phyloP scores from a whole-genome alignment of 2,113 vertebrate genomes.

The Tragelaphus strepsiceros region DNA sequence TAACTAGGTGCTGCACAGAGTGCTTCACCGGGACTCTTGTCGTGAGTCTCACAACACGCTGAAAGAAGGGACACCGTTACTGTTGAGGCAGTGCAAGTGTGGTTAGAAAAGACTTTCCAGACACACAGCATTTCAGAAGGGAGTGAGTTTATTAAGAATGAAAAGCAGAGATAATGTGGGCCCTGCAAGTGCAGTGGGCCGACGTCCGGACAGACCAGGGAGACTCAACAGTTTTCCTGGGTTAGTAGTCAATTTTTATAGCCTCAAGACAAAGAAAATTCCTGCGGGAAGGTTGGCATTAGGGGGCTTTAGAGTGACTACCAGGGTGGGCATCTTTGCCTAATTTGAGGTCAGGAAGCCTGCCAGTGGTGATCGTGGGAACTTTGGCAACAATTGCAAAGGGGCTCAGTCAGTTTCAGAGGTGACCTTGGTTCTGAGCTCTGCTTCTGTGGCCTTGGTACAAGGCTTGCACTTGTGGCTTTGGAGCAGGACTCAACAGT shows the following conservation, averaged over 20 bases:
- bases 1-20: fast-evolving
- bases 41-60: fast-evolving
- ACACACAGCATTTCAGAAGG: background rate
- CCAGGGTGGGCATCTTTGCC: background rate
- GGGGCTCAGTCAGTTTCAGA: background rate
- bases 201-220: background rate
- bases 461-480: background rate
- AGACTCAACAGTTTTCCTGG: background rate
- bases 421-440: background rate
- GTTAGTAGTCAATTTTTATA: background rate
- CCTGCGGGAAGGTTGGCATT: background rate
- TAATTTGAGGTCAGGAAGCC: background rate
- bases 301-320: background rate
- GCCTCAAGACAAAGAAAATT: background rate
- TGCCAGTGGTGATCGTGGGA: background rate
- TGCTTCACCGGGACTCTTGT: fast-evolving
- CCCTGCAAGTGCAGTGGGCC: background rate
- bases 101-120: background rate
- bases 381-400: background rate
- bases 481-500: background rate
- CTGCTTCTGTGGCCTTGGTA: background rate
- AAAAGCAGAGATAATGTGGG: background rate
- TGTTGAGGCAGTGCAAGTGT: background rate
- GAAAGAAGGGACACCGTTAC: background rate
- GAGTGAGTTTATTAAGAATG: background rate